Evolutionary conservation across 2,888 invertebrate genomes (phyloP).

Genomic region (Scaptomyza polygonia): DNA sequence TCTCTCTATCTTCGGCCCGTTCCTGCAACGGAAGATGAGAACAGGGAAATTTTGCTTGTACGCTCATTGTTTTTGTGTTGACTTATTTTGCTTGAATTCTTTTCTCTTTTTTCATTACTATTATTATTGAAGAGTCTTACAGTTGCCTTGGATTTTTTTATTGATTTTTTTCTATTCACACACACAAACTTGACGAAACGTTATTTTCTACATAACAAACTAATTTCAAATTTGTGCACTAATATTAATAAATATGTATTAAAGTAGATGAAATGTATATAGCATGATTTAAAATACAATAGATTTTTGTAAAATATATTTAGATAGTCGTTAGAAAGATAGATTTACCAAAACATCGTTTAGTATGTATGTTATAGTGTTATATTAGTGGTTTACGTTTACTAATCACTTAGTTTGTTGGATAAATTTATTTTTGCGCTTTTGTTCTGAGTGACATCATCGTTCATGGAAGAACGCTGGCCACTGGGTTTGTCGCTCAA

Average conservation of each 20-base stretch:
- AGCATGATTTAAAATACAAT: slow-evolving; percentile 7
- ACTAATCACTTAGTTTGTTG: neutral
- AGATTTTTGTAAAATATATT: neutral
- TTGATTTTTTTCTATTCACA: slow-evolving; percentile 27
- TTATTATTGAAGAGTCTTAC: slow-evolving; percentile 14
- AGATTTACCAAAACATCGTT: no score
- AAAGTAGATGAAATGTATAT: slow-evolving; percentile 20
- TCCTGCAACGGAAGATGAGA: slow-evolving; percentile 81
- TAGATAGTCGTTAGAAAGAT: neutral
- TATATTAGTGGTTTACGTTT: no score
- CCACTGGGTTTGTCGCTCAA: slow-evolving; percentile 24
- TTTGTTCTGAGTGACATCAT: slow-evolving; percentile 48
- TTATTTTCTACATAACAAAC: slow-evolving; percentile 16
- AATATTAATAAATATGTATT: slow-evolving; percentile 14
- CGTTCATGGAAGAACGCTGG: slow-evolving; percentile 23
- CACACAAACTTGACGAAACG: slow-evolving; percentile 30
- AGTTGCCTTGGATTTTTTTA: slow-evolving; percentile 19
- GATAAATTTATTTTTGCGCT: slow-evolving; percentile 6
- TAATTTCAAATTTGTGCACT: slow-evolving; percentile 27
- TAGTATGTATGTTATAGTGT: no score
- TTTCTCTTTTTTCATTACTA: slow-evolving; percentile 27
- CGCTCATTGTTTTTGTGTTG: slow-evolving; percentile 45
- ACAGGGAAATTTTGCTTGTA: slow-evolving; percentile 76
- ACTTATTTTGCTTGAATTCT: slow-evolving; percentile 23
- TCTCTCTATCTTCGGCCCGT: slow-evolving; percentile 47